These are phyloP conservation scores for Cinclus cinclus DNA, from an alignment of 2,113 vertebrate genomes.

Conservation along the genomic window DNA sequence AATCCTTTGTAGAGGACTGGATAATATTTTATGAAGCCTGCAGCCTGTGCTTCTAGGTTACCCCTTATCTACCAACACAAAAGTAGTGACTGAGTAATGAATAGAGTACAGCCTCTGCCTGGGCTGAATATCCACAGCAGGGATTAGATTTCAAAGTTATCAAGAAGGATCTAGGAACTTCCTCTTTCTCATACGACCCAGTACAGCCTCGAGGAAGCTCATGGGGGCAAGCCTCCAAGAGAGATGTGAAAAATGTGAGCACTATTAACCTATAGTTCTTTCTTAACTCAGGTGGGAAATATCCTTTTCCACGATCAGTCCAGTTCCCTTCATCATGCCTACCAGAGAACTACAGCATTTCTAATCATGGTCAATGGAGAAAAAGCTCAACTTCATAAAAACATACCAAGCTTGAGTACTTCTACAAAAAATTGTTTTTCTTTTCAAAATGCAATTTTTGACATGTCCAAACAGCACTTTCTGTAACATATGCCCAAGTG, in stretches of 20 bases:
- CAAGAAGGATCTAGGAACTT: not conserved
- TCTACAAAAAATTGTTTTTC: not conserved
- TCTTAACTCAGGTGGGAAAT: not conserved
- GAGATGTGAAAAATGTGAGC: not conserved
- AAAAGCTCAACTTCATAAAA: not conserved
- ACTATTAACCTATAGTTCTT: not conserved
- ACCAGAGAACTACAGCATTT: not conserved
- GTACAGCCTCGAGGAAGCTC: not conserved
- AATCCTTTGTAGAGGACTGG: not conserved
- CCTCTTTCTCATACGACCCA: not conserved
- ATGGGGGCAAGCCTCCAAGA: not conserved
- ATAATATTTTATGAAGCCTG: not conserved
- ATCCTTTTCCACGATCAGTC: not conserved
- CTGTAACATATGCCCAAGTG: not conserved
- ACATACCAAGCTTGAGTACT: not conserved
- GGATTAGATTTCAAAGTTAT: not conserved
- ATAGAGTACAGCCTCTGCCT: not conserved
- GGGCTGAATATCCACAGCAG: not conserved
- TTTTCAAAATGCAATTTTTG: not conserved
- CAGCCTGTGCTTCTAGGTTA: not conserved
- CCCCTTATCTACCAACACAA: not conserved
- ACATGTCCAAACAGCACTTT: not conserved
- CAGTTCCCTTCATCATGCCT: not conserved
- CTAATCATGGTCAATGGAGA: fast-evolving
- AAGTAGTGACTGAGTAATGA: not conserved